phyloP scores from a whole-genome alignment of 2,888 invertebrate species.

The Anthoptus insignis region DNA sequence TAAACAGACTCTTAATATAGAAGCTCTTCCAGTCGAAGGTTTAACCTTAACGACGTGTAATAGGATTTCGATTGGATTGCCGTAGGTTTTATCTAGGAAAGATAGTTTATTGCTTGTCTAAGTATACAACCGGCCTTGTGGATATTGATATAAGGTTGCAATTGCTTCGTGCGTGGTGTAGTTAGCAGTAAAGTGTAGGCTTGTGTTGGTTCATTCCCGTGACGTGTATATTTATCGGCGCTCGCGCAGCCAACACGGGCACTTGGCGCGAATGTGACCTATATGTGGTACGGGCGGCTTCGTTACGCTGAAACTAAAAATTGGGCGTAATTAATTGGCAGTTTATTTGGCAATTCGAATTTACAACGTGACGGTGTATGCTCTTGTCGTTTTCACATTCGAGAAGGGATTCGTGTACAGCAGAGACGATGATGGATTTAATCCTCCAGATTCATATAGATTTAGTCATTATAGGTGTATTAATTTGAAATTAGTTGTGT shows the following conservation, averaged over 20 bases:
- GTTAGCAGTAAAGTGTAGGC: conserved; percentile 8
- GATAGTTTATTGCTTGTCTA: neutral
- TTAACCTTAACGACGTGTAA: neutral
- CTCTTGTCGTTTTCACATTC: too few relatives aligned
- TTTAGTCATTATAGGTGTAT: too few relatives aligned
- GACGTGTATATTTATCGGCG: conserved; percentile 80
- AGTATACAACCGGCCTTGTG: conserved; percentile 14
- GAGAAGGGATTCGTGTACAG: too few relatives aligned
- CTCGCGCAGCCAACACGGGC: conserved; percentile 75
- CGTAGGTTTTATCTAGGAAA: conserved; percentile 6
- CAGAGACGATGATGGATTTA: too few relatives aligned
- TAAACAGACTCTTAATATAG: too few relatives aligned
- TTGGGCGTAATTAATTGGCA: too few relatives aligned
- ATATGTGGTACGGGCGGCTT: conserved; percentile 63
- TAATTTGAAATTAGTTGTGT: too few relatives aligned
- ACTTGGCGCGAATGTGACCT: conserved; percentile 81
- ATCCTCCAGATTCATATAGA: too few relatives aligned
- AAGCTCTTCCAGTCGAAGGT: too few relatives aligned
- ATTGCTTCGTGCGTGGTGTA: conserved; percentile 32
- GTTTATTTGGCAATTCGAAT: too few relatives aligned
- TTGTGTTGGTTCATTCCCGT: conserved; percentile 59
- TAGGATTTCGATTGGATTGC: conserved; percentile 12
- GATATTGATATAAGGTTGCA: conserved; percentile 11
- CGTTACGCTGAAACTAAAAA: conserved; percentile 55
- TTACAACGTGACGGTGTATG: too few relatives aligned